Evolutionary conservation across 2,797 vertebrate species (phyloP).

Genomic region (Sebastes diaconus): DNA sequence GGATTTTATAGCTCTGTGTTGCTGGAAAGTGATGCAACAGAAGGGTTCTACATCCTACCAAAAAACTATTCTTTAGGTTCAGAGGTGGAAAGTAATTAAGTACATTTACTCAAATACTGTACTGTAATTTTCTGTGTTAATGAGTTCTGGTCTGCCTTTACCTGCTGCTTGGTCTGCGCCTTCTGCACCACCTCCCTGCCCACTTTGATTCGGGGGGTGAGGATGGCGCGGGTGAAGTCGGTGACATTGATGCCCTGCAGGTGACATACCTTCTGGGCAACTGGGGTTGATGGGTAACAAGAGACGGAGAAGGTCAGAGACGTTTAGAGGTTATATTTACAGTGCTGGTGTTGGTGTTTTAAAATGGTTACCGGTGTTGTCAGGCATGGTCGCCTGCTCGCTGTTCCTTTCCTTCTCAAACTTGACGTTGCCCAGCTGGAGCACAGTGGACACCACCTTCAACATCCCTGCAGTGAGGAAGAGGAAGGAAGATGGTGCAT

Average conservation of each 20-base stretch:
- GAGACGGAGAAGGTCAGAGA: neutral
- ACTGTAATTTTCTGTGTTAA: neutral
- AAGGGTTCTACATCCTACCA: too few relatives aligned
- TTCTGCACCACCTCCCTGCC: conserved; percentile 97
- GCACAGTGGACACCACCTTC: conserved; percentile 93
- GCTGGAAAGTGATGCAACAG: too few relatives aligned
- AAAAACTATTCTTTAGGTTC: too few relatives aligned
- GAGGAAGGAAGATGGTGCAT: neutral
- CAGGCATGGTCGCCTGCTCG: conserved; percentile 96
- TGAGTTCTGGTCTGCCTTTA: conserved; percentile 45
- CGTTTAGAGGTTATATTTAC: neutral
- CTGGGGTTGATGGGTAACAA: conserved; percentile 62
- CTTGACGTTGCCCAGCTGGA: conserved; percentile 94
- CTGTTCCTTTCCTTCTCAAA: conserved; percentile 98
- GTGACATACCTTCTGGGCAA: conserved; percentile 96
- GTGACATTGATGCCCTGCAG: conserved; percentile 95
- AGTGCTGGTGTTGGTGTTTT: neutral
- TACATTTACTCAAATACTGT: neutral
- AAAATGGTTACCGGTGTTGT: conserved; percentile 88
- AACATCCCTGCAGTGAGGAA: conserved; percentile 83
- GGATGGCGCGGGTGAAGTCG: conserved; percentile 93
- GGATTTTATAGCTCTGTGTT: too few relatives aligned
- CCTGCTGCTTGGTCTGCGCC: conserved; percentile 99
- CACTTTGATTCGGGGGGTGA: conserved; percentile 96
- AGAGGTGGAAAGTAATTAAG: too few relatives aligned